A percentile compares a stretch with the other conserved stretches of the same genome.
These are phyloP conservation scores for Tauraco hartlaubi DNA, from an alignment of 2,797 vertebrate species.

Conservation along the genomic window DNA sequence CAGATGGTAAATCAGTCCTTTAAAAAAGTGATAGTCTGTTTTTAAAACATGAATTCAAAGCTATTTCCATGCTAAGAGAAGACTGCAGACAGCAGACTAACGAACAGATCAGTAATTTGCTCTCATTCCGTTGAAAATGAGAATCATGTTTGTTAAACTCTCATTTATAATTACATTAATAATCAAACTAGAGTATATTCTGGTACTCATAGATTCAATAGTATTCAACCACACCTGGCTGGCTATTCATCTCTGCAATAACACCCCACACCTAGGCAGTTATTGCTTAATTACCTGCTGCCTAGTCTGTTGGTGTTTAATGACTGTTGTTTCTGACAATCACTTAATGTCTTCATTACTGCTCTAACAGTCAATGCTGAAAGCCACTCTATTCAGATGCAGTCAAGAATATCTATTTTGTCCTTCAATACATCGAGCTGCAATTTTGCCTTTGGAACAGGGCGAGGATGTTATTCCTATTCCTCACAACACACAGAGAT, in stretches of 20 bases:
- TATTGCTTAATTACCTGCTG: not conserved
- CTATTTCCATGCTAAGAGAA: not conserved
- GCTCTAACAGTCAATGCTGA: not conserved
- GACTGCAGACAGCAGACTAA: not conserved
- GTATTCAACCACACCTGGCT: not conserved
- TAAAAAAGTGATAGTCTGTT: not conserved
- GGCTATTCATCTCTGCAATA: not conserved
- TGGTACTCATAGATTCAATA: not conserved
- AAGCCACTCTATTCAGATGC: not conserved
- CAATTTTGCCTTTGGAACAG: not conserved
- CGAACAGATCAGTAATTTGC: not conserved
- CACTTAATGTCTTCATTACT: not conserved
- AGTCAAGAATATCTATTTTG: not conserved
- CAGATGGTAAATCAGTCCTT: not conserved
- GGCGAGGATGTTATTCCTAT: not conserved
- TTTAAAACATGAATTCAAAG: not conserved
- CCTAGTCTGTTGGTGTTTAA: not conserved
- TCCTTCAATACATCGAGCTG: not conserved
- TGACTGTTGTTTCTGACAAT: not conserved
- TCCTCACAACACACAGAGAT: not conserved
- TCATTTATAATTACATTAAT: not conserved
- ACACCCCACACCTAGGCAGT: not conserved
- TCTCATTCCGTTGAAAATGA: not conserved
- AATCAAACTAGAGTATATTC: not conserved
- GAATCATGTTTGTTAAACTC: not conserved